A percentile compares a stretch with the other conserved stretches of the same genome.
These are phyloP conservation scores for Indri indri DNA, from an alignment of 2,113 vertebrate species.

Conservation along the genomic window DNA sequence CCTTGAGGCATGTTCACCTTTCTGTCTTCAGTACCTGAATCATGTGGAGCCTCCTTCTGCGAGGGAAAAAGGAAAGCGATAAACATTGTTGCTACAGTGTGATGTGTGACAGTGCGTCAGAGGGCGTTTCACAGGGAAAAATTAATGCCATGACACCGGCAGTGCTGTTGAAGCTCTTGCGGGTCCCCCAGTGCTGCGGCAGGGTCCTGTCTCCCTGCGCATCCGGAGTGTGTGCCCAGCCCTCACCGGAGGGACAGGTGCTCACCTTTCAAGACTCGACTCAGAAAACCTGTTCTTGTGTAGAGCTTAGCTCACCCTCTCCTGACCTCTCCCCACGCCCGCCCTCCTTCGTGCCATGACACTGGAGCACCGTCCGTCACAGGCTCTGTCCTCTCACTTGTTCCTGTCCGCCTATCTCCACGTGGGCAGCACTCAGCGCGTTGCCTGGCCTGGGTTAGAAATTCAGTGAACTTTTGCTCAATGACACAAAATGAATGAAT, in stretches of 20 bases:
- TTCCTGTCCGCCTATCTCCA: background rate
- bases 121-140: background rate
- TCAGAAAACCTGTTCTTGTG: background rate
- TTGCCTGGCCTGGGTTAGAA: background rate
- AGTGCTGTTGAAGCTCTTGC: accelerated
- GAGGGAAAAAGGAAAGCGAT: too few species aligned
- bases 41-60: background rate
- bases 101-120: accelerated
- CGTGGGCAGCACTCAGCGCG: background rate
- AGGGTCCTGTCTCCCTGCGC: background rate
- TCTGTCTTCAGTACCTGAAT: background rate
- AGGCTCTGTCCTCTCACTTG: background rate
- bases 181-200: accelerated
- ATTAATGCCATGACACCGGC: accelerated
- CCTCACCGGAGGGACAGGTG: accelerated
- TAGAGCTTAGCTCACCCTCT: background rate
- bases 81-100: too few species aligned
- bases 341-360: background rate
- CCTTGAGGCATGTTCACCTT: accelerated
- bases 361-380: accelerated
- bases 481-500: background rate
- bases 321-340: background rate
- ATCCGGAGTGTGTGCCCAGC: background rate
- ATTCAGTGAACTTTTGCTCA: background rate
- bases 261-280: background rate